phyloP scores from a whole-genome alignment of 2,888 invertebrate species.

The Acleris sparsana region DNA sequence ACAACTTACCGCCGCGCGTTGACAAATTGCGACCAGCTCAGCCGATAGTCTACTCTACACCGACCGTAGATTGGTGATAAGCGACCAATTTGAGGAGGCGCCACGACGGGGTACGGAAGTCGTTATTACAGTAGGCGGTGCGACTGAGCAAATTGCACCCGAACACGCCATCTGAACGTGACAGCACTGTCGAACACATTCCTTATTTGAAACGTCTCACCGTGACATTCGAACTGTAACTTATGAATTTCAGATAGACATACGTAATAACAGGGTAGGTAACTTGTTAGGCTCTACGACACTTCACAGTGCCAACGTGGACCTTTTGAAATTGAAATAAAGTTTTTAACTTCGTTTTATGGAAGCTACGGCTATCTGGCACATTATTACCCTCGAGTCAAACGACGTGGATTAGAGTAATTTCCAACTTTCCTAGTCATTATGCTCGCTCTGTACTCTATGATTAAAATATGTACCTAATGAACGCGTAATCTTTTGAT shows the following conservation, averaged over 20 bases:
- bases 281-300: conserved; percentile 13
- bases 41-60: conserved; percentile 77
- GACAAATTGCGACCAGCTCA: conserved; percentile 77
- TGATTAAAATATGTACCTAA: conserved; percentile 5
- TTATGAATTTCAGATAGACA: conserved; percentile 57
- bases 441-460: background rate
- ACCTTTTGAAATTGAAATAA: conserved; percentile 3
- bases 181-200: conserved; percentile 81
- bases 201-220: conserved; percentile 79
- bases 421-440: conserved; percentile 10
- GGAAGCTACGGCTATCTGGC: background rate
- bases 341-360: background rate
- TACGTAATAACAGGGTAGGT: conserved; percentile 16
- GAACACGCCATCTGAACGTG: conserved; percentile 81
- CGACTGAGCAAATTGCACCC: conserved; percentile 78
- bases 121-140: conserved; percentile 83
- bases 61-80: conserved; percentile 81
- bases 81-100: conserved; percentile 83
- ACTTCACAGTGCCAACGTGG: background rate
- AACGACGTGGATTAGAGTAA: conserved; percentile 1
- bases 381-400: background rate
- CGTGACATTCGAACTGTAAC: conserved; percentile 65
- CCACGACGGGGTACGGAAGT: conserved; percentile 82
- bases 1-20: conserved; percentile 64
- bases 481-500: conserved; percentile 1